Evolutionary conservation across 2,888 invertebrate species (phyloP).

Genomic region (Drosophila subsilvestris): DNA sequence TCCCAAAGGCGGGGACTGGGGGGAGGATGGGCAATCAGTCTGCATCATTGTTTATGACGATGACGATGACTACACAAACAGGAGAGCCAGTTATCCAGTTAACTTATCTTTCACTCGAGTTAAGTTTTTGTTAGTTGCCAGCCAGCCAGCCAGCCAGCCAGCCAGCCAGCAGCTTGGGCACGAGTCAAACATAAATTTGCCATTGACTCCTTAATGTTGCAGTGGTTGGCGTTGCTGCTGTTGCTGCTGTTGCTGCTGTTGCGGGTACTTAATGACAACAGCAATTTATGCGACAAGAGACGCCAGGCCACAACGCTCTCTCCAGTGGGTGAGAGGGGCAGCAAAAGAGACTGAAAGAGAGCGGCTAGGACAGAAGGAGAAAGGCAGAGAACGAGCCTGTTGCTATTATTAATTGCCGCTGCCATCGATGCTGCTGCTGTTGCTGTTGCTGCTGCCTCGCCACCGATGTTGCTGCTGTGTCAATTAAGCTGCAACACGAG

Average conservation of each 20-base stretch:
- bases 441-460: constrained; percentile 10
- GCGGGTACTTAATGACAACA: constrained; percentile 24
- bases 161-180: constrained; percentile 57
- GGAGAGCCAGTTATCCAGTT: background rate
- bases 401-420: constrained; percentile 37
- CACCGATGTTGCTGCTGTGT: constrained; percentile 16
- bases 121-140: constrained; percentile 40
- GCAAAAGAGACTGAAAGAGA: constrained; percentile 12
- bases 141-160: too few relatives aligned
- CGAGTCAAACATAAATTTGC: constrained; percentile 74
- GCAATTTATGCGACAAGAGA: constrained; percentile 32
- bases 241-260: constrained; percentile 23
- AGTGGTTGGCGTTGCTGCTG: constrained; percentile 18
- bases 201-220: constrained; percentile 47
- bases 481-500: constrained; percentile 34
- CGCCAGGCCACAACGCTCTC: background rate
- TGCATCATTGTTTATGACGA: constrained; percentile 3
- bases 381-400: background rate
- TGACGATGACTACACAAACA: constrained; percentile 43
- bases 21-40: background rate
- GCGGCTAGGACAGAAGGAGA: background rate
- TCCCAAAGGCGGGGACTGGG: constrained; percentile 7
- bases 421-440: constrained; percentile 1
- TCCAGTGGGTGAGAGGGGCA: background rate
- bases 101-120: constrained; percentile 14